Conservation (phyloP, 2,888 invertebrate species). For the Andrena trimmerana region DNA sequence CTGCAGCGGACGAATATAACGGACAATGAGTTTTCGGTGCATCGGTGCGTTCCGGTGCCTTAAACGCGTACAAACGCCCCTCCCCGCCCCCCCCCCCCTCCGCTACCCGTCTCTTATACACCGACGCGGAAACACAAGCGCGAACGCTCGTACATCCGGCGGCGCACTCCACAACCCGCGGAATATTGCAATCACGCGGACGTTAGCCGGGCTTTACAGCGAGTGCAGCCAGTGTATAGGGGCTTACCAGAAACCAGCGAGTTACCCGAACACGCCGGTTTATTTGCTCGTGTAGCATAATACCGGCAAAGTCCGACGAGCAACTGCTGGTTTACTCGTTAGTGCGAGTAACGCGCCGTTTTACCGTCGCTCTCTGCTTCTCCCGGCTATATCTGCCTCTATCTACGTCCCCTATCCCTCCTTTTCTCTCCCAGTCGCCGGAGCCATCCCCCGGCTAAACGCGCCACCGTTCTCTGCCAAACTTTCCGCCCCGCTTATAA, state of each 20-base stretch:
- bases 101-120: conserved; percentile 35
- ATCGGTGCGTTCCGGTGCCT: conserved; percentile 42
- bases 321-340: conserved; percentile 75
- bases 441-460: conserved; percentile 47
- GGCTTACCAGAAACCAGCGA: conserved; percentile 76
- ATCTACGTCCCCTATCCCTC: not conserved
- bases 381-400: conserved; percentile 39
- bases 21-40: conserved; percentile 62
- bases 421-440: not conserved
- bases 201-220: conserved; percentile 74
- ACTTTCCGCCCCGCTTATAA: conserved; percentile 60
- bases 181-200: conserved; percentile 76
- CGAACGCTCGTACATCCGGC: conserved; percentile 66
- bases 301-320: conserved; percentile 74
- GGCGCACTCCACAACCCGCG: conserved; percentile 71
- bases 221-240: conserved; percentile 72
- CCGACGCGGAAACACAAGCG: conserved; percentile 53
- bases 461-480: conserved; percentile 62
- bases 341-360: conserved; percentile 75
- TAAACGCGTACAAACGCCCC: conserved; percentile 36
- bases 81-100: not conserved
- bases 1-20: conserved; percentile 40
- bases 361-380: conserved; percentile 58
- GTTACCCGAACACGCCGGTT: conserved; percentile 75
- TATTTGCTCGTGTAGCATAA: conserved; percentile 76